Conservation (phyloP, 1,140 invertebrate genomes). For the Tetraneura akinire region DNA sequence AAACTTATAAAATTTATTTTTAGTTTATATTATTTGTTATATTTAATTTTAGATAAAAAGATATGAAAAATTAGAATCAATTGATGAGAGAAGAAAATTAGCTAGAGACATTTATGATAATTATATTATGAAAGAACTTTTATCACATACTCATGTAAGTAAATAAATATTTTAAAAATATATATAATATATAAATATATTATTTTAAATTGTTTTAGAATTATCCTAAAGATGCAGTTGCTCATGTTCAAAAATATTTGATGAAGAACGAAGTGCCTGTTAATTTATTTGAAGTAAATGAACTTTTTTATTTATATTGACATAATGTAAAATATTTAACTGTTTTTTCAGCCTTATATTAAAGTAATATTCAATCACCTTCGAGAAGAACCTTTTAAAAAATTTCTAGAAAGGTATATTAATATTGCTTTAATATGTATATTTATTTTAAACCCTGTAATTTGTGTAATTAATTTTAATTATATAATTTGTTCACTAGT, state of each 20-base stretch:
- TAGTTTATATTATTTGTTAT: too few species aligned
- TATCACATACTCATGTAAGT: constrained; percentile 96
- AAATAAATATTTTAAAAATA: constrained; percentile 18
- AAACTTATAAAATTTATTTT: too few species aligned
- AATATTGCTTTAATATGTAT: constrained; percentile 35
- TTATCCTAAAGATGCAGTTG: constrained; percentile 94
- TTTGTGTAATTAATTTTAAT: constrained; percentile 51
- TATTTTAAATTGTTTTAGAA: constrained; percentile 68
- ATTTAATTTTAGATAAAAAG: constrained; percentile 84
- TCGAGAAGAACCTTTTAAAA: constrained; percentile 93
- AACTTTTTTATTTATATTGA: constrained; percentile 18
- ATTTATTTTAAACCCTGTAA: neutral
- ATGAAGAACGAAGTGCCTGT: constrained; percentile 95
- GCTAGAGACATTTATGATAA: constrained; percentile 98
- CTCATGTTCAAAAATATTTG: constrained; percentile 95
- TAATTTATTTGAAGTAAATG: constrained; percentile 92
- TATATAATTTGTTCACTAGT: constrained; percentile 67
- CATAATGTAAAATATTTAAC: constrained; percentile 55
- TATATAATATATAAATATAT: too few species aligned
- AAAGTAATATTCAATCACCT: constrained; percentile 98
- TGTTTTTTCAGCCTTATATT: constrained; percentile 87
- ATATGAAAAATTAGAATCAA: constrained; percentile 97
- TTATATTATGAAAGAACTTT: constrained; percentile 99
- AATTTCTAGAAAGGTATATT: constrained; percentile 94
- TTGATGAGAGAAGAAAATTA: constrained; percentile 91